phyloP scores from a whole-genome alignment of 2,888 invertebrate species.

The Synanthedon tipuliformis region DNA sequence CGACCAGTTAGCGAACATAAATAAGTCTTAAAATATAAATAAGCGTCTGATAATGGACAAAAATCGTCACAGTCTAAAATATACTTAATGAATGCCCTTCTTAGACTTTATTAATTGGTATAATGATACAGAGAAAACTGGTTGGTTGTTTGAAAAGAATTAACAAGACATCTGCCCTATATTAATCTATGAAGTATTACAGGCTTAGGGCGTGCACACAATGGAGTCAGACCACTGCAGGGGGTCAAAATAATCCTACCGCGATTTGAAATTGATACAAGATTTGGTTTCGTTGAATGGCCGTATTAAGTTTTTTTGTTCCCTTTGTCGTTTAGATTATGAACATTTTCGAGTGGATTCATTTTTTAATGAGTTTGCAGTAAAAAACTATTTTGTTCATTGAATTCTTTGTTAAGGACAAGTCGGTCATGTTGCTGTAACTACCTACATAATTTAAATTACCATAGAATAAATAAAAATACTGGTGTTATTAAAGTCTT shows the following conservation, averaged over 20 bases:
- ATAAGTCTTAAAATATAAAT: too few relatives aligned
- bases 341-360: conserved; percentile 10
- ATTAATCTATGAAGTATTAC: background rate
- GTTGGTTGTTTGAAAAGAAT: too few relatives aligned
- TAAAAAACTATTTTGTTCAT: conserved; percentile 4
- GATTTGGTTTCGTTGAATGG: conserved; percentile 43
- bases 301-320: conserved; percentile 29
- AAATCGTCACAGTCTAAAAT: too few relatives aligned
- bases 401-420: background rate
- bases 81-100: too few relatives aligned
- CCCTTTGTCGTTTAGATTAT: conserved; percentile 15
- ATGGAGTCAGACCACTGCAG: conserved; percentile 29
- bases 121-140: too few relatives aligned
- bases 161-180: background rate
- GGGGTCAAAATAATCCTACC: conserved; percentile 45
- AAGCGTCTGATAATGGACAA: too few relatives aligned
- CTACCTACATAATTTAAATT: background rate
- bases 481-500: too few relatives aligned
- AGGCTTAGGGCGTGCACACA: conserved; percentile 21
- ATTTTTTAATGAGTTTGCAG: conserved; percentile 19
- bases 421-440: background rate
- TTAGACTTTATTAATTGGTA: too few relatives aligned
- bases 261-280: conserved; percentile 60
- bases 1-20: too few relatives aligned
- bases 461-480: conserved; percentile 18